Evolutionary conservation across 2,888 invertebrate species (phyloP), one percentile per base, ranked within the genome.

Genomic region (Molanna angustata): DNA sequence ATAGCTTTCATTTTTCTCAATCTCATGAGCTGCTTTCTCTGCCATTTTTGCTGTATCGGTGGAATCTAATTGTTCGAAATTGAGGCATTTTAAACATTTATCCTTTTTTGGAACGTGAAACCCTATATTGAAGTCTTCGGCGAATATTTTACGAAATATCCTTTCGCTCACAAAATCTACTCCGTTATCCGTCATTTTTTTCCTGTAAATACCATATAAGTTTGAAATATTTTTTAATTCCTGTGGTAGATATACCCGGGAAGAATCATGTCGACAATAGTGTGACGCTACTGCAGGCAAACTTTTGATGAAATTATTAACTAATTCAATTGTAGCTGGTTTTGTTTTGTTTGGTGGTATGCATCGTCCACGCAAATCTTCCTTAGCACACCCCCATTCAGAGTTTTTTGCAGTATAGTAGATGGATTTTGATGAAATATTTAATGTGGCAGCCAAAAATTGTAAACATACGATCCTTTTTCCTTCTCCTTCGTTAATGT

Each of bases 61-160:
- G 33, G 4, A 13, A 14, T 33, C 11, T 33, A 3, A 6, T 14
- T 33, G 33, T 14, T 37, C 17, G 18, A 17, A 17, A 17, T 37
- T 6, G 2, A 37, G 11, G 11, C 37, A 37, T 17, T 14, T 37
- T 3, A 37, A 4, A 16, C 37, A 37, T 37, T 37, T 37, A 11
- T 37, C 37, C 37, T 37, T 37, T 37, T 37, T 37, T 6, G 37
- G 37, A 4, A 17, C 37, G 18, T 37, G 37, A 4, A 37, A 17
- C 7, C 17, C 37, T 6, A 37, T 37, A 16, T 37, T 37, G 11
- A 17, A 37, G 3, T 37, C 11, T 16, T 16, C 17, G 4, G 33
- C 4, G 13, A 37, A 37, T 17, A 17, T 37, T 14, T 37, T 17
- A 14, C 16, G 17, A 37, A 37, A 37, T 3, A 37, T 16, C 11